Conservation (phyloP, 2,113 vertebrate species). For the Malurus cyaneus region DNA sequence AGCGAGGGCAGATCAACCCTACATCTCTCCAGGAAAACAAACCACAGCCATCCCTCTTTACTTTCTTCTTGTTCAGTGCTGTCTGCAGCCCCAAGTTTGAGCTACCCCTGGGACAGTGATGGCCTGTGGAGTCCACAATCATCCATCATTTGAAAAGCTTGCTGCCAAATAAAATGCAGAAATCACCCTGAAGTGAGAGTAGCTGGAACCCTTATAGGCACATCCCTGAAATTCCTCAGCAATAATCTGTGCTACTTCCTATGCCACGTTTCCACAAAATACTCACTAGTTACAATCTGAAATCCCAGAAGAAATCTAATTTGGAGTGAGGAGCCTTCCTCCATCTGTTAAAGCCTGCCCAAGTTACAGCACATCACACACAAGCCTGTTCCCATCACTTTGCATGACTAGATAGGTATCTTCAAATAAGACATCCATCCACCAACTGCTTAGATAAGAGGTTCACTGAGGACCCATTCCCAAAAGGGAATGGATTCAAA, state of each 20-base stretch:
- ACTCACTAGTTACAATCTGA: background rate
- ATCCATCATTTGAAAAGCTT: background rate
- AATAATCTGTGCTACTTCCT: background rate
- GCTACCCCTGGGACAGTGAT: background rate
- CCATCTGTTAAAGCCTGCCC: background rate
- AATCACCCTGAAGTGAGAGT: background rate
- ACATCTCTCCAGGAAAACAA: background rate
- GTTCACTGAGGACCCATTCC: background rate
- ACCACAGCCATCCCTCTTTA: background rate
- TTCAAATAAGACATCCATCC: constrained; percentile 5
- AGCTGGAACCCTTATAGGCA: background rate
- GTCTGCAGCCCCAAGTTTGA: background rate
- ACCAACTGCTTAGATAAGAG: constrained; percentile 19
- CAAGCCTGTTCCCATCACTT: background rate
- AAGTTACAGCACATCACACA: background rate
- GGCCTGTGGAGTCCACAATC: background rate
- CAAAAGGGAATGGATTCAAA: background rate
- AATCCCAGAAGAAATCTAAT: background rate
- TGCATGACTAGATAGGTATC: background rate
- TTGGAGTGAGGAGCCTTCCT: background rate
- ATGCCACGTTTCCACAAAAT: background rate
- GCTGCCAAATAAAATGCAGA: background rate
- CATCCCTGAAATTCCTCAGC: background rate
- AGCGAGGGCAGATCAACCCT: background rate
- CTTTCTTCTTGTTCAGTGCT: background rate